Percentiles rank a stretch among this genome's conserved stretches.
Evolutionary conservation across 2,797 vertebrate genomes (phyloP).

Genomic region (Vespertilio murinus): DNA sequence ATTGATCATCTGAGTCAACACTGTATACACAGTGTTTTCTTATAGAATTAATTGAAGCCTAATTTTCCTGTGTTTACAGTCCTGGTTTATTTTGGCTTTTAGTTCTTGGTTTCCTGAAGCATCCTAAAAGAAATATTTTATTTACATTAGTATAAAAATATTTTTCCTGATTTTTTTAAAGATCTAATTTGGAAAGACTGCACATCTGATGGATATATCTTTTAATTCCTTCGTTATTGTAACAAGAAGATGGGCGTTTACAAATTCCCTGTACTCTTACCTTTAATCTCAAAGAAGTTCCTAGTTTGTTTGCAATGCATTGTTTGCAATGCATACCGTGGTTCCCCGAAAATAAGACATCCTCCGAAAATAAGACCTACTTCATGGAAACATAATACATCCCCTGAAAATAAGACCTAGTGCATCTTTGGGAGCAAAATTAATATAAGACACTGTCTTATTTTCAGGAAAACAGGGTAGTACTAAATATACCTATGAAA

Average conservation of each 20-base stretch:
- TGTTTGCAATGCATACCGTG: too few species aligned
- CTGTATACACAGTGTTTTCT: constrained; percentile 7
- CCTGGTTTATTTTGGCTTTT: constrained; percentile 37
- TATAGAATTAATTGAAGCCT: constrained; percentile 16
- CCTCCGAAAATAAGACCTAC: too few species aligned
- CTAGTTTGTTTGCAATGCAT: background rate
- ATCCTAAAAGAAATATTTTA: constrained; percentile 8
- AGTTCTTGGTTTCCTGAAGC: constrained; percentile 28
- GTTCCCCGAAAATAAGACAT: too few species aligned
- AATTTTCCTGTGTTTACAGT: constrained; percentile 28
- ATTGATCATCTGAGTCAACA: background rate
- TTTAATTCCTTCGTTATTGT: constrained; percentile 29
- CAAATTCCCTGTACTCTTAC: constrained; percentile 14
- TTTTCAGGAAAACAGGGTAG: too few species aligned
- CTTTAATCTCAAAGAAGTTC: background rate
- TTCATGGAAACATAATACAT: too few species aligned
- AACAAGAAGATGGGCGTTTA: constrained; percentile 27
- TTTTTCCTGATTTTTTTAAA: background rate
- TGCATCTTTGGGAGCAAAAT: too few species aligned
- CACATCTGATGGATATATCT: background rate
- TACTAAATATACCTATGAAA: background rate
- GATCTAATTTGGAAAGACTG: background rate
- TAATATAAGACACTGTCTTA: too few species aligned
- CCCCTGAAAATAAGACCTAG: too few species aligned
- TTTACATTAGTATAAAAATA: background rate